Base-by-base conservation (phyloP, 2,797 vertebrate species). In the Rhyacichthys aspro region DNA sequence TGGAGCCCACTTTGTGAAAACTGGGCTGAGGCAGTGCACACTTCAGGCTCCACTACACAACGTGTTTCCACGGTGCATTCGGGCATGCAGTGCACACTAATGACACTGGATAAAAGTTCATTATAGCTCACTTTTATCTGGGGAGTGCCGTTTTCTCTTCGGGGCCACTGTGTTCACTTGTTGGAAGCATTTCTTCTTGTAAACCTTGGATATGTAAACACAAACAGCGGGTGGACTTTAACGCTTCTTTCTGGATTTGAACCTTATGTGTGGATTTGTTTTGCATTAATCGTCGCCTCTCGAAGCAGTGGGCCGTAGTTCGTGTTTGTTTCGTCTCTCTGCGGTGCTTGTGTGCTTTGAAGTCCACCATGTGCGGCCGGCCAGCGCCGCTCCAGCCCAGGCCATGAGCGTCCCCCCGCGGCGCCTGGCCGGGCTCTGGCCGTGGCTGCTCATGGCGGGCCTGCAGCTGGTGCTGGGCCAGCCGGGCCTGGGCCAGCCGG, bases 381-480 rank as follows among this genome's bases (percentile, higher is more conserved):
- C 88, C 94, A 89, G 85, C 90, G 94, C 94, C 91, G 92, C 95
- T 92, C 74, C 96, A 95, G 93, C 94, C 94, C 92, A 94, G 94
- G 95, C 96, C 96, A 98, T 96, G 95, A 96, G 89, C 88, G 92
- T 94, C 92, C 80, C 91, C 89, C 94, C 74, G 92, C 92, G 92
- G 93, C 95, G 93, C 91, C 91, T 94, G 95, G 94, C 94, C 94
- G 93, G 86, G 76, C 85, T 90, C 78, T 89, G 89, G 89, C 89
- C 89, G 94, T 94, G 95, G 96, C 96, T 99, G 92, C 93, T 98
- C 85, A 93, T 96, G 95, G 94, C 95, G 83, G 93, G 92, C 89
- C 92, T 97, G 88, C 95, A 95, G 92, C 92, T 94, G 84, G 94
- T 91, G 82, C 90, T 95, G 66, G 94, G 92, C 89, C 93, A 85